phyloP scores from a whole-genome alignment of 2,113 vertebrate species.

The Colius striatus region DNA sequence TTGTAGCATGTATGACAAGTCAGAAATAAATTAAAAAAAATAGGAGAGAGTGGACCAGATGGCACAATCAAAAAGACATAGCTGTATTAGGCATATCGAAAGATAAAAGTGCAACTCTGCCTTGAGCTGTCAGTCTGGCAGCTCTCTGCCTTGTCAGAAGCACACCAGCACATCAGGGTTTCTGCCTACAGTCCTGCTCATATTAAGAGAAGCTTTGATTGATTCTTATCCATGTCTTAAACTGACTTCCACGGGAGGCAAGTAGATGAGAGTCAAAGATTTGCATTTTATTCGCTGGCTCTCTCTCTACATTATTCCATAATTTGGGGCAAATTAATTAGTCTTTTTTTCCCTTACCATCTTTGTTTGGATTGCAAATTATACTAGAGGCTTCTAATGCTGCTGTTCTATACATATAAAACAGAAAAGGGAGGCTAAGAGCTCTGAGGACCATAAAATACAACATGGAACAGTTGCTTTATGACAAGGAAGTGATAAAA shows the following conservation, averaged over 20 bases:
- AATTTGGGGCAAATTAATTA: background rate
- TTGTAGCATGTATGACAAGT: background rate
- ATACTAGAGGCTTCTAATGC: background rate
- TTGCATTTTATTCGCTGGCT: background rate
- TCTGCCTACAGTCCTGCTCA: background rate
- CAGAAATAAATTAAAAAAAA: background rate
- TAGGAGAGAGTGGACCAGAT: background rate
- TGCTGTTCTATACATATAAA: background rate
- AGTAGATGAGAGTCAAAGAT: background rate
- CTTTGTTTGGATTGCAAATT: background rate
- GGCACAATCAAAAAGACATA: background rate
- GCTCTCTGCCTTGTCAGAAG: background rate
- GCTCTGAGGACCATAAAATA: background rate
- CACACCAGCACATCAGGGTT: fast-evolving
- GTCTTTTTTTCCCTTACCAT: background rate
- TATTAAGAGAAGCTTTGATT: background rate
- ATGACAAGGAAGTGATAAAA: background rate
- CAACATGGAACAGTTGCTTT: background rate
- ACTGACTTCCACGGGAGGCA: background rate
- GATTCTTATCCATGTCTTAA: background rate
- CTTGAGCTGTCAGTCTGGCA: background rate
- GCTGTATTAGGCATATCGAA: fast-evolving
- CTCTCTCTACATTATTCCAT: background rate
- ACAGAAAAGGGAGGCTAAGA: background rate
- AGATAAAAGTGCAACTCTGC: background rate